Base-by-base conservation (phyloP, 1,140 invertebrate genomes). In the Drosophila ambigua region DNA sequence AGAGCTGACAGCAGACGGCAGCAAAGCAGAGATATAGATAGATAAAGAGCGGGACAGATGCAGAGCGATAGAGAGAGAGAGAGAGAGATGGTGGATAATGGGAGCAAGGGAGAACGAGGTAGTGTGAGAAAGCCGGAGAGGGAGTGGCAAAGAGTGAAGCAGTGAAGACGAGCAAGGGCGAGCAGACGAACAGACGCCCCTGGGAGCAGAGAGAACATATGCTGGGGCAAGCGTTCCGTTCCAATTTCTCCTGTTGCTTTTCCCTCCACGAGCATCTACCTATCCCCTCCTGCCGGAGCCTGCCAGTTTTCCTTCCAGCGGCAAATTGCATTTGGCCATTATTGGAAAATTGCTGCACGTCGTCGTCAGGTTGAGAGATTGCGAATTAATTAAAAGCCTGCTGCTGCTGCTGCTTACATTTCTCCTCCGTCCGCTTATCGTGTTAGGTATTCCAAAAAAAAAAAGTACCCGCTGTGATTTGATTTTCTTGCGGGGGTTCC, bases 281-380 rank as follows among this genome's bases (percentile, higher is more conserved):
- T 16, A 16, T 16, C 16, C 23, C 39, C 35, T 11, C 54, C 41
- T 62, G 26, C 28, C 35, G 13, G 44, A 5, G 20, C 31, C 41
- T 44, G 15, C 43, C 45, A 23, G 50, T 66, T 72, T 54, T 46
- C 52, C 73, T 74, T 81, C 66, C 66, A 62, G 48, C 48, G 61
- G 69, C 28, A 85, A 87, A 85, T 85, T 85, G 82, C 82, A 85
- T 82, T 85, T 82, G 65, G 66, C 74, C 65, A 62, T 82, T 87
- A 85, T 85, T 78, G 78, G 77, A 78, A 87, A 88, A 68, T 41
- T 57, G 62, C 54, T 58, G 67, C 73, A 81, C 73, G 73, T 84
- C 81, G 51, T 77, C 68, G 73, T 79, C 81, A 51, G 60, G 52
- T 62, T 46, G 67, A 78, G 62, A 82, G 82, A 78, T 87, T 87